Evolutionary conservation across 2,113 vertebrate species (phyloP).

Genomic region (Gallinago jamesoni): DNA sequence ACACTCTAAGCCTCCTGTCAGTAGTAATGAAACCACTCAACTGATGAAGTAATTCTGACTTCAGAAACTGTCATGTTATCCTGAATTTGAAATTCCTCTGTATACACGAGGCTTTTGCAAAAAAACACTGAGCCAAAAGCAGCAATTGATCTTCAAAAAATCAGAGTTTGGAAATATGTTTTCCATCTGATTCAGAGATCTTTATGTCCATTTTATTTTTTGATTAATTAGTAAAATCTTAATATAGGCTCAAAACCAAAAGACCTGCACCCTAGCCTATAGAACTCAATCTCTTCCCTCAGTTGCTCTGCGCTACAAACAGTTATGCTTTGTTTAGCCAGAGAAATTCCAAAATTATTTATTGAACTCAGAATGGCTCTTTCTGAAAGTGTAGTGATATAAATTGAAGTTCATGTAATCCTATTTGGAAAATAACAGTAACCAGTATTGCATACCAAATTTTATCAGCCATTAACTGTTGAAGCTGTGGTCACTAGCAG

Average conservation of each 20-base stretch:
- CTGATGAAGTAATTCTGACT: background rate
- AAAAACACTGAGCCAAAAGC: background rate
- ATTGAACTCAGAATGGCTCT: background rate
- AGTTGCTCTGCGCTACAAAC: background rate
- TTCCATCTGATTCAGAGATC: background rate
- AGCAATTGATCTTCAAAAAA: background rate
- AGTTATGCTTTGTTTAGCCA: background rate
- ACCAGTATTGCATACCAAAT: background rate
- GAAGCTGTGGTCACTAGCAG: background rate
- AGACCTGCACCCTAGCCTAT: background rate
- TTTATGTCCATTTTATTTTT: background rate
- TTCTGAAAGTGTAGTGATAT: background rate
- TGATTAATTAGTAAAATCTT: background rate
- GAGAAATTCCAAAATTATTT: background rate
- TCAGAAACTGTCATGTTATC: background rate
- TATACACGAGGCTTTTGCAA: background rate
- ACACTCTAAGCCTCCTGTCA: background rate
- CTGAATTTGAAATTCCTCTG: background rate
- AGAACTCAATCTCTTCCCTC: background rate
- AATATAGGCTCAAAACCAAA: background rate
- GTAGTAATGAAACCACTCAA: background rate
- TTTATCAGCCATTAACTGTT: background rate
- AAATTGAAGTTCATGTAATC: background rate
- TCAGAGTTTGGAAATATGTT: background rate
- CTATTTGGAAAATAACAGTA: background rate